Evolutionary conservation across 2,113 vertebrate genomes (phyloP).

Genomic region (Phalacrocorax pelagicus): DNA sequence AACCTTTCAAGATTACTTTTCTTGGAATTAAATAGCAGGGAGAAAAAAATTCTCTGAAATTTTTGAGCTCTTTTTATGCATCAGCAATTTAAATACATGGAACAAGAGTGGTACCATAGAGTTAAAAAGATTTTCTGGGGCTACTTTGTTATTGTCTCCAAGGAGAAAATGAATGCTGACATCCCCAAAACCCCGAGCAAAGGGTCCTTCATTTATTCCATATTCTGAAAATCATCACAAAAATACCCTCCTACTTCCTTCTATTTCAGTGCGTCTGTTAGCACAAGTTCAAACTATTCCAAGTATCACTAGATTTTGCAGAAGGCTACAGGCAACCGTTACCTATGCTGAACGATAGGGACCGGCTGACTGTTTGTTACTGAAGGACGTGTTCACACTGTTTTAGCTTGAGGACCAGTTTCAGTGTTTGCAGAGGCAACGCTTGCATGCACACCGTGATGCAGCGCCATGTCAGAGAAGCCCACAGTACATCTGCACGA

Average conservation of each 20-base stretch:
- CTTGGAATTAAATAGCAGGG: background rate
- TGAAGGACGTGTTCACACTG: background rate
- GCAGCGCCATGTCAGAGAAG: background rate
- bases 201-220: background rate
- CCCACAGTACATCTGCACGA: background rate
- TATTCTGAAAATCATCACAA: background rate
- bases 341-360: background rate
- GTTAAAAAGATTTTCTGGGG: conserved; percentile 6
- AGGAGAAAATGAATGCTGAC: background rate
- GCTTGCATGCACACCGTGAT: rapidly evolving
- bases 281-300: background rate
- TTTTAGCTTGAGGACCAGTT: background rate
- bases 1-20: background rate
- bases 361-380: background rate
- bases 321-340: background rate
- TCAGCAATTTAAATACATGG: background rate
- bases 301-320: background rate
- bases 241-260: background rate
- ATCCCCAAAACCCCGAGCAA: background rate
- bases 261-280: background rate
- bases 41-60: background rate
- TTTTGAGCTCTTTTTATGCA: background rate
- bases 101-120: background rate
- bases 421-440: background rate
- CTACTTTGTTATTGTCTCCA: background rate